phyloP scores from a whole-genome alignment of 2,113 vertebrate genomes.

The Probosciger aterrimus region DNA sequence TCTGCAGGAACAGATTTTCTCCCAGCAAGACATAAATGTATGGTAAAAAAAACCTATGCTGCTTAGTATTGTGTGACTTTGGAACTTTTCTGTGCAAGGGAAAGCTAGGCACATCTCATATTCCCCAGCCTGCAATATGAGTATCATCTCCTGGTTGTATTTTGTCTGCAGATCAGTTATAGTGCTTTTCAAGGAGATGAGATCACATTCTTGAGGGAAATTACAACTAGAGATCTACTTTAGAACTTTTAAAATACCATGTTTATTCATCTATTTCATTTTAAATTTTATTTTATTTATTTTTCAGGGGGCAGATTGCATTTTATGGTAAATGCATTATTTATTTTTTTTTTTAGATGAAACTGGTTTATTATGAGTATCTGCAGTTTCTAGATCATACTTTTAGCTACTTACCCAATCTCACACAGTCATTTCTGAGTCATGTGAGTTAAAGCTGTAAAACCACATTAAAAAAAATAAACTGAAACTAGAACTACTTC shows the following conservation, averaged over 20 bases:
- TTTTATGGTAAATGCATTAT: not conserved
- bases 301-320: not conserved
- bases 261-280: not conserved
- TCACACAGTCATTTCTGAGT: not conserved
- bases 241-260: not conserved
- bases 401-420: not conserved
- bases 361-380: not conserved
- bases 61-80: not conserved
- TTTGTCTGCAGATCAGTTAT: not conserved
- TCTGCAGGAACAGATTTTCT: not conserved
- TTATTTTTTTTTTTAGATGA: not conserved
- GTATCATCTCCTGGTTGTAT: not conserved
- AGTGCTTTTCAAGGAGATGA: not conserved
- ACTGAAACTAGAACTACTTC: not conserved
- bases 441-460: not conserved
- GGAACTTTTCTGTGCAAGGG: not conserved
- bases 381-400: not conserved
- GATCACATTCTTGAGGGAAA: not conserved
- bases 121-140: not conserved
- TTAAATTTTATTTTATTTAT: not conserved
- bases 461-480: not conserved
- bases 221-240: not conserved
- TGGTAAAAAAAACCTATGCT: not conserved
- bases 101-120: not conserved
- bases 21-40: not conserved